A percentile compares a stretch with the other conserved stretches of the same genome.
Conservation (phyloP, 2,888 invertebrate species). For the Drosophila nr. perissopoda region DNA sequence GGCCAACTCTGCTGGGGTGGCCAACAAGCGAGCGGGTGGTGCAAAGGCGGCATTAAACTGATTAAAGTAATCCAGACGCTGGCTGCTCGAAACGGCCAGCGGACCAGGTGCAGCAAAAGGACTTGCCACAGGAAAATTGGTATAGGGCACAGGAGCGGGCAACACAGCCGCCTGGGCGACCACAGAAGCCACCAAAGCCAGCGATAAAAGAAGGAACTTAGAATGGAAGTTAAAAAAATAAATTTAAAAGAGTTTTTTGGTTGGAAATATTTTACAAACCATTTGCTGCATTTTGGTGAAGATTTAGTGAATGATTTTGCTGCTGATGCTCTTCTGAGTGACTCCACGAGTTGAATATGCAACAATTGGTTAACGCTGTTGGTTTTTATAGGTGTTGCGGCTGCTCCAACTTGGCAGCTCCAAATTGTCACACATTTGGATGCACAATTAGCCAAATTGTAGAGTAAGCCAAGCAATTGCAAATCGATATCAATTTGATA, state of each 20-base stretch:
- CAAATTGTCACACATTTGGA: constrained; percentile 55
- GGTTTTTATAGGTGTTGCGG: constrained; percentile 49
- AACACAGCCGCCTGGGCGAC: constrained; percentile 37
- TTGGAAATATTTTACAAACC: constrained; percentile 29
- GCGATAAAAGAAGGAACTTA: constrained; percentile 43
- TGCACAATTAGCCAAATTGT: constrained; percentile 57
- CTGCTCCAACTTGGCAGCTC: constrained; percentile 26
- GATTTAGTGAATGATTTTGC: not conserved
- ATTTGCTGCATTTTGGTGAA: constrained; percentile 46
- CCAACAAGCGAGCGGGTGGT: constrained; percentile 57
- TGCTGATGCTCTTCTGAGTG: constrained; percentile 1
- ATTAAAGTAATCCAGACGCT: constrained; percentile 76
- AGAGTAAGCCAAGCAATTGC: constrained; percentile 30
- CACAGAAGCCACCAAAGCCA: constrained; percentile 36
- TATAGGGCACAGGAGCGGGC: constrained; percentile 25
- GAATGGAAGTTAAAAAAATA: not conserved
- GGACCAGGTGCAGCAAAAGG: constrained; percentile 44
- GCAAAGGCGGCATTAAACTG: constrained; percentile 72
- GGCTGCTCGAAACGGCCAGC: constrained; percentile 68
- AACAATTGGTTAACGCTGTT: not conserved
- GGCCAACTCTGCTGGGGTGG: constrained; percentile 42
- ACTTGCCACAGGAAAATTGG: constrained; percentile 25
- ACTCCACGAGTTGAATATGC: constrained; percentile 37
- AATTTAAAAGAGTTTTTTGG: not conserved
- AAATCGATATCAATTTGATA: constrained; percentile 12